These are phyloP conservation scores for Euglossa dilemma DNA, from an alignment of 1,140 invertebrate species.

Conservation along the genomic window DNA sequence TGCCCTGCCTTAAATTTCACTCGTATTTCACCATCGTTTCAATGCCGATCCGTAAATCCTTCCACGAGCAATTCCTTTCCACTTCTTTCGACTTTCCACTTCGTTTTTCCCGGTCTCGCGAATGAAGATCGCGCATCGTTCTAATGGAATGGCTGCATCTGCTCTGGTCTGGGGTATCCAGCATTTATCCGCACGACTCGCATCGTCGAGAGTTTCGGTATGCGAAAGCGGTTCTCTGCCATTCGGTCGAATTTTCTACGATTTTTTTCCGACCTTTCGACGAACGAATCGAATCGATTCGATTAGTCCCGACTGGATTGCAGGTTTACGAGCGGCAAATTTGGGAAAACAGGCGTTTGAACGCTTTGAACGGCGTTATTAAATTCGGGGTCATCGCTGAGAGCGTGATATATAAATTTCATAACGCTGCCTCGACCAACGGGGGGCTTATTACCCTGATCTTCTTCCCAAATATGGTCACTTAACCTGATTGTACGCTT, in stretches of 20 bases:
- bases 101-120: not conserved
- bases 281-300: not conserved
- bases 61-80: no score
- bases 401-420: slow-evolving; percentile 31
- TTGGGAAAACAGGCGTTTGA: not conserved
- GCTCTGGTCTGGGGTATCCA: not conserved
- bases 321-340: not conserved
- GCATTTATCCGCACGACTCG: not conserved
- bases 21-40: not conserved
- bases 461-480: slow-evolving; percentile 40
- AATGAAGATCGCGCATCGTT: not conserved
- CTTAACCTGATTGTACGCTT: slow-evolving; percentile 34
- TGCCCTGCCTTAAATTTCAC: not conserved
- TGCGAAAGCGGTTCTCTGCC: no score
- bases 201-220: not conserved
- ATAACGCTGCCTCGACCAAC: slow-evolving; percentile 10
- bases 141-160: not conserved
- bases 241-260: no score
- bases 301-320: not conserved
- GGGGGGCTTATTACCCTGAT: slow-evolving; percentile 1
- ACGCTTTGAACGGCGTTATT: slow-evolving; percentile 8
- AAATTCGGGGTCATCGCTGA: not conserved
- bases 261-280: no score
- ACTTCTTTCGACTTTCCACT: not conserved
- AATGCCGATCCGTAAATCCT: not conserved